These are phyloP conservation scores for Neosilurus mollespiculum DNA, from an alignment of 2,797 vertebrate species.

Conservation along the genomic window DNA sequence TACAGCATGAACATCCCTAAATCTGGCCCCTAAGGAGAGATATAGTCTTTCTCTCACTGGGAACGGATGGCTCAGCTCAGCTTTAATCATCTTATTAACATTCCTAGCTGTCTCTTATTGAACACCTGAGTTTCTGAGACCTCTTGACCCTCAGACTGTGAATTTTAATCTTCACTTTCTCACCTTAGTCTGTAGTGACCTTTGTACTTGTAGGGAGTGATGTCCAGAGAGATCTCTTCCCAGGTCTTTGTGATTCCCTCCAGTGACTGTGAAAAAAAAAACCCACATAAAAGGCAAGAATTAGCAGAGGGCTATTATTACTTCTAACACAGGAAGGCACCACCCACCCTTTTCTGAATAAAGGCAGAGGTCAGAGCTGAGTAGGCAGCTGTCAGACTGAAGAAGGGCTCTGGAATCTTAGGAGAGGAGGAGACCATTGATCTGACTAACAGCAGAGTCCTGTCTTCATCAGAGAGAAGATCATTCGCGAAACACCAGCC, in stretches of 20 bases:
- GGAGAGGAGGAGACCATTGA: constrained; percentile 58
- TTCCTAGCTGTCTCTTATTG: constrained; percentile 16
- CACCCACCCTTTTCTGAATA: background rate
- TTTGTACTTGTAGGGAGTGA: constrained; percentile 80
- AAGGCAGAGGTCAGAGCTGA: background rate
- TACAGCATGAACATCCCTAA: constrained; percentile 31
- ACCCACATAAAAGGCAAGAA: constrained; percentile 5
- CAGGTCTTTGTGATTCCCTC: constrained; percentile 79
- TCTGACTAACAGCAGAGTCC: constrained; percentile 55
- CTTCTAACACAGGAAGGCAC: constrained; percentile 6
- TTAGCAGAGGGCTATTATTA: constrained; percentile 19
- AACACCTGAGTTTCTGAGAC: constrained; percentile 41
- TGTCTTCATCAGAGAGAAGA: constrained; percentile 59
- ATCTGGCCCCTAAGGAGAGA: constrained; percentile 24
- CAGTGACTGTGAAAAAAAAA: constrained; percentile 71
- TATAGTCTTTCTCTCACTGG: background rate
- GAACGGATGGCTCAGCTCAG: background rate
- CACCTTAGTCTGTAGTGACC: constrained; percentile 82
- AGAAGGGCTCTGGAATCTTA: constrained; percentile 20
- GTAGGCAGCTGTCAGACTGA: constrained; percentile 24
- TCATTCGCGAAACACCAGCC: constrained; percentile 57
- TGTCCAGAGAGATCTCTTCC: constrained; percentile 74
- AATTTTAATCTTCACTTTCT: constrained; percentile 41
- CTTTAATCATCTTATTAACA: constrained; percentile 46
- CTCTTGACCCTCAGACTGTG: constrained; percentile 35